Conservation (phyloP, 2,113 vertebrate genomes). For the Misgurnus anguillicaudatus region DNA sequence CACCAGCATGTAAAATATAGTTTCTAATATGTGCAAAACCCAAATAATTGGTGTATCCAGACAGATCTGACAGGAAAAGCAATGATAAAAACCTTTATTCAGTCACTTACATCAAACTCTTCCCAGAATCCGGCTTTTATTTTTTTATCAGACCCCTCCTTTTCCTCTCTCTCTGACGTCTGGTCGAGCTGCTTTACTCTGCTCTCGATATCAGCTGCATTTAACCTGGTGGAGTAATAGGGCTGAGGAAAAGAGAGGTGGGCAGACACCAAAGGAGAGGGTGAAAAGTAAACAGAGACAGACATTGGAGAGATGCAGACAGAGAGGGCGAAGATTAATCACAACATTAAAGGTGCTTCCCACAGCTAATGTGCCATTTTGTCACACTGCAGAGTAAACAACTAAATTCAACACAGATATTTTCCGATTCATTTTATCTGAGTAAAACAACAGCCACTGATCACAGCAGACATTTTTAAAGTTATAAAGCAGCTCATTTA, state of each 20-base stretch:
- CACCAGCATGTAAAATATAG: neutral
- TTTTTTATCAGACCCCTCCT: slow-evolving; percentile 72
- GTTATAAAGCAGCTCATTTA: too few relatives aligned
- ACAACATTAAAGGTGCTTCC: slow-evolving; percentile 21
- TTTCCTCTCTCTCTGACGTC: slow-evolving; percentile 72
- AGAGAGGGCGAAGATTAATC: slow-evolving; percentile 4
- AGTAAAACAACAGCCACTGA: neutral
- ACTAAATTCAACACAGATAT: neutral
- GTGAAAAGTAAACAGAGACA: neutral
- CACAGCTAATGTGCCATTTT: neutral
- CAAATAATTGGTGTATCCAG: neutral
- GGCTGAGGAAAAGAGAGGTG: slow-evolving; percentile 71
- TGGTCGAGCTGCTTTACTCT: slow-evolving; percentile 87
- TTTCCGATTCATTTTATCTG: neutral
- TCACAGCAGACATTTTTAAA: neutral
- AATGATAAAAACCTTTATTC: neutral
- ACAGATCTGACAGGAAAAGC: neutral
- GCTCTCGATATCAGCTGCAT: slow-evolving; percentile 89
- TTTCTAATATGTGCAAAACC: neutral
- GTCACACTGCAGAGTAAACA: neutral
- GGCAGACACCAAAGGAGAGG: neutral
- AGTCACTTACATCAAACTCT: slow-evolving; percentile 88
- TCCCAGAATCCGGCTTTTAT: slow-evolving; percentile 97
- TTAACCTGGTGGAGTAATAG: slow-evolving; percentile 88
- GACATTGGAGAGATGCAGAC: neutral